These are phyloP conservation scores for Aldabrachelys gigantea DNA, from an alignment of 2,113 vertebrate species.

Conservation along the genomic window DNA sequence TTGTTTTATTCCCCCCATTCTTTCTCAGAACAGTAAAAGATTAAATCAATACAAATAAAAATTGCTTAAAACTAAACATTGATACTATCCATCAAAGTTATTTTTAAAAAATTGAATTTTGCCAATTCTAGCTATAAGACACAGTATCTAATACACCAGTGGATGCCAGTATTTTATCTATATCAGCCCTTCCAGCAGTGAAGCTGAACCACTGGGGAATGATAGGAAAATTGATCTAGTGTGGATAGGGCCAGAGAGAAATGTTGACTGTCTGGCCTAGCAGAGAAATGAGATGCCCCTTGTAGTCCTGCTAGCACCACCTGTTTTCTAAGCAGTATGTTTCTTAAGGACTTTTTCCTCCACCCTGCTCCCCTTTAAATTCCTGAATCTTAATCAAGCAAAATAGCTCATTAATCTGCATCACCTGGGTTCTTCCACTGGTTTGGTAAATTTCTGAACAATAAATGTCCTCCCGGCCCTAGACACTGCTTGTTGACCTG, in stretches of 20 bases:
- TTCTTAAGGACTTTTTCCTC: neutral
- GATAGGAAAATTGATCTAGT: rapidly evolving
- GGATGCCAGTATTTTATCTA: neutral
- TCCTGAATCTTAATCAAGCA: neutral
- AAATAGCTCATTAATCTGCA: neutral
- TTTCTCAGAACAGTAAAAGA: no score
- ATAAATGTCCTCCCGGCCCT: neutral
- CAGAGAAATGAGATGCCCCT: neutral
- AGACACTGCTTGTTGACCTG: rapidly evolving
- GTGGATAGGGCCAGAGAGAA: neutral
- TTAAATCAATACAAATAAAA: no score
- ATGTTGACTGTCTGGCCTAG: neutral
- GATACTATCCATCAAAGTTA: no score
- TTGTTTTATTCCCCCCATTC: no score
- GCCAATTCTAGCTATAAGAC: no score
- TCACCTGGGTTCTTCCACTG: neutral
- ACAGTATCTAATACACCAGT: no score
- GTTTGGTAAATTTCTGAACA: neutral
- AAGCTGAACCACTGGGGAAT: neutral
- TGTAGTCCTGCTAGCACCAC: neutral
- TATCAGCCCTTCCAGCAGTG: neutral
- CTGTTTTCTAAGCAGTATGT: slow-evolving; percentile 9
- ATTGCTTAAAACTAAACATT: no score
- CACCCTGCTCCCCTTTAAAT: neutral
- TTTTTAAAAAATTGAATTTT: no score